Conservation (phyloP, 2,888 invertebrate species). For the Phasia obesa region DNA sequence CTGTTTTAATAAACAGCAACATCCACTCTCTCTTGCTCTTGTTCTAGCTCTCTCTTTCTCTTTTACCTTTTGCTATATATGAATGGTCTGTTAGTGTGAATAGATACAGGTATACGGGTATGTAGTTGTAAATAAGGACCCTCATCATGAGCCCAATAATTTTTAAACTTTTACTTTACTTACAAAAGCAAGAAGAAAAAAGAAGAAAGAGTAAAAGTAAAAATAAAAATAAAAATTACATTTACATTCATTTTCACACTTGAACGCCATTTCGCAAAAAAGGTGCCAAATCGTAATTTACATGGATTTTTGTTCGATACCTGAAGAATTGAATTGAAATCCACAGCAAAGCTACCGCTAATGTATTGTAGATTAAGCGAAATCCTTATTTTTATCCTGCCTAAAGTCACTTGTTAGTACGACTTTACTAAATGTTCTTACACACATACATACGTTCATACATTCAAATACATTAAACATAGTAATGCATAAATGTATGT, state of each 20-base stretch:
- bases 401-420: slow-evolving; percentile 73
- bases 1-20: slow-evolving; percentile 11
- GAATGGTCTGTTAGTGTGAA: not conserved
- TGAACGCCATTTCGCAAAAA: slow-evolving; percentile 71
- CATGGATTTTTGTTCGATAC: slow-evolving; percentile 82
- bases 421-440: slow-evolving; percentile 65
- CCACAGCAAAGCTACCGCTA: slow-evolving; percentile 83
- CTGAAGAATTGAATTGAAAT: slow-evolving; percentile 83
- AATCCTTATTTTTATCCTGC: slow-evolving; percentile 79
- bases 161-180: slow-evolving; percentile 63
- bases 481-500: not conserved
- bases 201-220: slow-evolving; percentile 1
- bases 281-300: slow-evolving; percentile 82
- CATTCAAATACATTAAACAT: not conserved
- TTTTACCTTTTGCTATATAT: too few species aligned
- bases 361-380: slow-evolving; percentile 83
- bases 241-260: slow-evolving; percentile 62
- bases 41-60: not conserved
- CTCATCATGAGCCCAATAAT: slow-evolving; percentile 51
- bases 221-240: too few species aligned
- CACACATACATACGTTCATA: not conserved
- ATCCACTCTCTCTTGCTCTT: not conserved
- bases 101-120: not conserved
- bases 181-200: slow-evolving; percentile 13
- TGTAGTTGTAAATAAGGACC: slow-evolving; percentile 29